Percentiles rank a stretch among this genome's conserved stretches.
Evolutionary conservation across 2,888 invertebrate genomes (phyloP).

Genomic region (Dinocampus coccinellae): DNA sequence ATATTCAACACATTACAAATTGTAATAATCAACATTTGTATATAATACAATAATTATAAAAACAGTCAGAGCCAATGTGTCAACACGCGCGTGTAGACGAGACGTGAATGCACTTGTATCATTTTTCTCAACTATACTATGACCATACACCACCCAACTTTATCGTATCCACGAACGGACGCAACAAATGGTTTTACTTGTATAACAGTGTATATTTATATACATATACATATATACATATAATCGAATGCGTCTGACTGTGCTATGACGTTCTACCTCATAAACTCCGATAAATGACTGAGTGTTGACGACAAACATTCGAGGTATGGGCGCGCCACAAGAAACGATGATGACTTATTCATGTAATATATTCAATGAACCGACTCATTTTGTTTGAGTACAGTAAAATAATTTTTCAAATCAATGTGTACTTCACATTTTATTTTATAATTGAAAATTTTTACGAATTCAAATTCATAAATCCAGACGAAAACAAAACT

Average conservation of each 20-base stretch:
- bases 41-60: neutral
- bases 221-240: neutral
- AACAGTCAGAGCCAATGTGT: conserved; percentile 15
- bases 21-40: neutral
- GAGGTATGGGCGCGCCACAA: conserved; percentile 26
- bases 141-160: neutral
- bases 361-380: no score
- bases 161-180: conserved; percentile 33
- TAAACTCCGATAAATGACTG: conserved; percentile 20
- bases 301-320: conserved; percentile 5
- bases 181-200: conserved; percentile 20
- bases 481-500: no score
- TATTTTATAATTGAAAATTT: no score
- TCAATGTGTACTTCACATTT: no score
- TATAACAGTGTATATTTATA: neutral
- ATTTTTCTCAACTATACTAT: conserved; percentile 2
- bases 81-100: neutral
- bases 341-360: no score
- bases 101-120: conserved; percentile 29
- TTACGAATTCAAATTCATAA: neutral
- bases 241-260: neutral
- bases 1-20: conserved; percentile 6
- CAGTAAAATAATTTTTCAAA: neutral
- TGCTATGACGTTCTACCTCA: conserved; percentile 18
- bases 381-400: no score